Evolutionary conservation across 2,113 vertebrate genomes (phyloP).

Genomic region (Mustela nigripes): DNA sequence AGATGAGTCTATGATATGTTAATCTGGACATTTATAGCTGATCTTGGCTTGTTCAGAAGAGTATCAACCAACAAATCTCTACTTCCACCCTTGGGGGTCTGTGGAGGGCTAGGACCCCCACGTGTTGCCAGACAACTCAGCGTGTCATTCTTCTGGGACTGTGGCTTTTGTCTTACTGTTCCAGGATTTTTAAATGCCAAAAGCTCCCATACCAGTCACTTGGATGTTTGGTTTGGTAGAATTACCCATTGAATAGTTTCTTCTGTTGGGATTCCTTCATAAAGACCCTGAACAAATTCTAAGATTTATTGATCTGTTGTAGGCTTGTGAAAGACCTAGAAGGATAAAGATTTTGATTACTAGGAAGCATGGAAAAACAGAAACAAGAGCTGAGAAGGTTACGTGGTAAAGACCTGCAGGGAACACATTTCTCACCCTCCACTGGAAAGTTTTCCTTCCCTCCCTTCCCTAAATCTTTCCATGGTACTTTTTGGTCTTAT

Average conservation of each 20-base stretch:
- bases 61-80: background rate
- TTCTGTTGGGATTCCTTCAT: background rate
- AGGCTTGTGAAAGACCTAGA: background rate
- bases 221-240: background rate
- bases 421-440: background rate
- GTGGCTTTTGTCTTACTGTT: background rate
- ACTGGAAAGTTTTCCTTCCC: too few species aligned
- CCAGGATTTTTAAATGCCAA: background rate
- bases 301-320: background rate
- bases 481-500: background rate
- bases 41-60: slow-evolving; percentile 38
- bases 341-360: background rate
- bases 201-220: background rate
- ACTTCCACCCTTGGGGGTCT: background rate
- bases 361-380: background rate
- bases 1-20: background rate
- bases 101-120: background rate
- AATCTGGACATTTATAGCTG: background rate
- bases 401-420: background rate
- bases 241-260: background rate
- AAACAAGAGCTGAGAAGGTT: background rate
- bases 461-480: background rate
- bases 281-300: background rate
- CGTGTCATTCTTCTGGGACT: background rate
- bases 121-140: background rate